phyloP scores from a whole-genome alignment of 1,140 invertebrate species.

The Tetraneura akinire region DNA sequence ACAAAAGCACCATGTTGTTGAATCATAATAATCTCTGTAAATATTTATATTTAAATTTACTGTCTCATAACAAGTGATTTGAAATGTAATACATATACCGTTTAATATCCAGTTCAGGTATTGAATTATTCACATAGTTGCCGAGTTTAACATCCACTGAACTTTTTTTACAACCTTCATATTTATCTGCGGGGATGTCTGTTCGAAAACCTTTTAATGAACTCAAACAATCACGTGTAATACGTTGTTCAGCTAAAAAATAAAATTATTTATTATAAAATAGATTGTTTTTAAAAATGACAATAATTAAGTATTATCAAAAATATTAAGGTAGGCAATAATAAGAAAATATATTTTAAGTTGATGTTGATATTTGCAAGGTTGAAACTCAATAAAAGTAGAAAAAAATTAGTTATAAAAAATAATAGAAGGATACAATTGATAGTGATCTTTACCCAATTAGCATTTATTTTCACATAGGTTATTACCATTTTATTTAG shows the following conservation, averaged over 20 bases:
- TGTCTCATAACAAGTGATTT: not conserved
- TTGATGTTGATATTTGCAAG: no score
- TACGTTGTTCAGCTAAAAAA: slow-evolving; percentile 72
- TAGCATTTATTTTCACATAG: no score
- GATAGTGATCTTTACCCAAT: no score
- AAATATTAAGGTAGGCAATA: no score
- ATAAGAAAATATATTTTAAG: no score
- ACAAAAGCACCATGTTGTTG: slow-evolving; percentile 87
- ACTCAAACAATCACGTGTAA: slow-evolving; percentile 85
- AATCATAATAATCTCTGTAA: slow-evolving; percentile 78
- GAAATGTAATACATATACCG: slow-evolving; percentile 61
- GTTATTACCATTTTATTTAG: no score
- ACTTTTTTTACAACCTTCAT: slow-evolving; percentile 83
- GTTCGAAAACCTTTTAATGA: slow-evolving; percentile 73
- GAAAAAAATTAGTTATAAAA: no score
- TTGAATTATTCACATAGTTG: slow-evolving; percentile 85
- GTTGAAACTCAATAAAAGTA: no score
- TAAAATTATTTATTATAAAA: slow-evolving; percentile 19
- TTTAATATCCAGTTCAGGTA: slow-evolving; percentile 82
- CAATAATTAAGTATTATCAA: no score
- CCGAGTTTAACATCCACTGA: slow-evolving; percentile 76
- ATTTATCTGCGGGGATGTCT: slow-evolving; percentile 89
- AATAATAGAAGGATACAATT: no score
- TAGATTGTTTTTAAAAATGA: no score
- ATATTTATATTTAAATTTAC: slow-evolving; percentile 43